These are phyloP conservation scores for Scotopteryx bipunctaria DNA, from an alignment of 2,888 invertebrate genomes.

Conservation along the genomic window DNA sequence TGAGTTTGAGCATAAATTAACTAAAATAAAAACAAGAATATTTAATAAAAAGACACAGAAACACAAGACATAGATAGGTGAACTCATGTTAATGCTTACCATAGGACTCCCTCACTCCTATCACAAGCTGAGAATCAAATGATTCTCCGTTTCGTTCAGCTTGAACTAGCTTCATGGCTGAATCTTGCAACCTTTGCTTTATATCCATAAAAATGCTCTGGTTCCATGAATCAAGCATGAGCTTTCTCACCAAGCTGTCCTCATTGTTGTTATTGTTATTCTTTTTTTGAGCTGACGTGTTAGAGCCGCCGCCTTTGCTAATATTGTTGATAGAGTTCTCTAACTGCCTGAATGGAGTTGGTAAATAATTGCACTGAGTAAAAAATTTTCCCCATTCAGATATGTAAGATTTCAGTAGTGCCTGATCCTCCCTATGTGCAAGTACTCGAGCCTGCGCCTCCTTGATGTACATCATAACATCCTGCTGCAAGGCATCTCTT, in stretches of 20 bases:
- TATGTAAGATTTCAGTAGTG: conserved; percentile 97
- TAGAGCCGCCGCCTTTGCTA: conserved; percentile 69
- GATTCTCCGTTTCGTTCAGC: conserved; percentile 98
- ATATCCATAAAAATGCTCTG: conserved; percentile 98
- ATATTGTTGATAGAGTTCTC: conserved; percentile 90
- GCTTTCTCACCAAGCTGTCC: conserved; percentile 95
- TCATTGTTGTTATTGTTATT: conserved; percentile 86
- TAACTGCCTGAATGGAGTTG: conserved; percentile 96
- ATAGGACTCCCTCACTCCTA: conserved; percentile 98
- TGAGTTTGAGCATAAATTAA: conserved; percentile 96
- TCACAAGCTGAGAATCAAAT: conserved; percentile 98
- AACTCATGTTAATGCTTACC: conserved; percentile 78
- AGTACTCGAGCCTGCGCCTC: conserved; percentile 95
- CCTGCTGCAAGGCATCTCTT: conserved; percentile 93
- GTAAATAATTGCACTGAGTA: conserved; percentile 98
- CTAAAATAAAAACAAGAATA: conserved; percentile 75
- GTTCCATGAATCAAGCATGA: conserved; percentile 99
- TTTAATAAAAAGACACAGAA: not conserved
- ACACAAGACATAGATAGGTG: not conserved
- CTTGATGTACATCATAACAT: conserved; percentile 96
- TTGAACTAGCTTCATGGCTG: conserved; percentile 98
- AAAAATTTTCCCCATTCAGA: conserved; percentile 99
- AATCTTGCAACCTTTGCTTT: conserved; percentile 95
- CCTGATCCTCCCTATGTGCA: conserved; percentile 96
- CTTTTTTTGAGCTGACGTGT: conserved; percentile 74